These are phyloP conservation scores for Temnothorax unifasciatus DNA, from an alignment of 2,888 invertebrate species.

Conservation along the genomic window DNA sequence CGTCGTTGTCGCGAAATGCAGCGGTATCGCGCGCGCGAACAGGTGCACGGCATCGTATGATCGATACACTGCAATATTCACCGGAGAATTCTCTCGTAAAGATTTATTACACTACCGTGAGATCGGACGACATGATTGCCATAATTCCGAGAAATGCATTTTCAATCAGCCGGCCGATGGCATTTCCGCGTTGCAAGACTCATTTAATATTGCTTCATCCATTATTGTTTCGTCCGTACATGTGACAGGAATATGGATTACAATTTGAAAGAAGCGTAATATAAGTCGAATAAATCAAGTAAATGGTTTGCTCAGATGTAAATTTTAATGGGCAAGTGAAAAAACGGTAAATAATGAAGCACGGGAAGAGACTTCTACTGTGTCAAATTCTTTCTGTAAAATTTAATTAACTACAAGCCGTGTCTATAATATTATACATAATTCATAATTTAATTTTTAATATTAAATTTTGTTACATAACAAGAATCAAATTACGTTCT, in stretches of 20 bases:
- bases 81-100: constrained; percentile 29
- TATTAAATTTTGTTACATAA: constrained; percentile 4
- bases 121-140: constrained; percentile 20
- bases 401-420: neutral
- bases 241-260: neutral
- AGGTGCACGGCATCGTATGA: constrained; percentile 30
- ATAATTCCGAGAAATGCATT: constrained; percentile 38
- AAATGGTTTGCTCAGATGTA: neutral
- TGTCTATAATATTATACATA: neutral
- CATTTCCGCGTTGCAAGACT: constrained; percentile 16
- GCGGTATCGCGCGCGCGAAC: constrained; percentile 20
- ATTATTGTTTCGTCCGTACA: neutral
- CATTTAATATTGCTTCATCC: constrained; percentile 35
- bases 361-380: neutral
- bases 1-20: constrained; percentile 27
- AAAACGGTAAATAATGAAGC: neutral
- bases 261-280: neutral
- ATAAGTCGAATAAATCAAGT: neutral
- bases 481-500: neutral
- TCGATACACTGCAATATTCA: constrained; percentile 47
- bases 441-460: neutral
- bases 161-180: constrained; percentile 26
- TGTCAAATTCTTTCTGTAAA: neutral
- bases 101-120: constrained; percentile 36
- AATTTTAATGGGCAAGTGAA: neutral